These are phyloP conservation scores for Branchinecta sandiegonensis DNA, from an alignment of 2,888 invertebrate species.

Conservation along the genomic window DNA sequence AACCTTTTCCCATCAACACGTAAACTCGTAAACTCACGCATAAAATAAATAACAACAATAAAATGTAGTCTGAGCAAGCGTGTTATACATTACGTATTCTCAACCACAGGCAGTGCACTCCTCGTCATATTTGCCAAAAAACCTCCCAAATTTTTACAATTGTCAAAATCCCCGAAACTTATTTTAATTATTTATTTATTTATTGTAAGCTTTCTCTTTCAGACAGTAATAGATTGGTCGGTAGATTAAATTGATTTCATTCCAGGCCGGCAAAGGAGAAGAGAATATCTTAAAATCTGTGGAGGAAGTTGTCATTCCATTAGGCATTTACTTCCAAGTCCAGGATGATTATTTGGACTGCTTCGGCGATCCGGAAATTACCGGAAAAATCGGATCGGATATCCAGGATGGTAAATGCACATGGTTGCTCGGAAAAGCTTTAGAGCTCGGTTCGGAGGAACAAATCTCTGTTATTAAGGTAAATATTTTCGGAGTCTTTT, in stretches of 20 bases:
- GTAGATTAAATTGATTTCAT: neutral
- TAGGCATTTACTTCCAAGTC: slow-evolving; percentile 92
- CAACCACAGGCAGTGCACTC: too few species aligned
- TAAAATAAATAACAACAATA: too few species aligned
- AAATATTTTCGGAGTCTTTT: slow-evolving; percentile 16
- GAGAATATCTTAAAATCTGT: slow-evolving; percentile 67
- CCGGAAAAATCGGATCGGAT: slow-evolving; percentile 80
- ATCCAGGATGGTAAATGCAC: slow-evolving; percentile 92
- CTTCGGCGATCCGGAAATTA: slow-evolving; percentile 67
- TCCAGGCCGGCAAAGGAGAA: slow-evolving; percentile 48
- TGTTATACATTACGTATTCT: too few species aligned
- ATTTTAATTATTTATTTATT: too few species aligned
- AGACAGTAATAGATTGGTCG: too few species aligned
- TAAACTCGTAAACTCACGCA: too few species aligned
- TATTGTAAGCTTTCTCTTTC: too few species aligned
- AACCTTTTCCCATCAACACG: too few species aligned
- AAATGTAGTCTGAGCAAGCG: too few species aligned
- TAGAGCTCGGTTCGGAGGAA: slow-evolving; percentile 55
- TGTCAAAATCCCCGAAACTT: too few species aligned
- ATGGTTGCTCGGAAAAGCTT: slow-evolving; percentile 80
- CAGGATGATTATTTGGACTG: slow-evolving; percentile 86
- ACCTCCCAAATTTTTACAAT: too few species aligned
- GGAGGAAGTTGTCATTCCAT: slow-evolving; percentile 68
- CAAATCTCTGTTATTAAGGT: slow-evolving; percentile 56
- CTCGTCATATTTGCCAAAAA: too few species aligned